Base-by-base conservation (phyloP, 1,140 invertebrate genomes). In the Kradibia gibbosae region DNA sequence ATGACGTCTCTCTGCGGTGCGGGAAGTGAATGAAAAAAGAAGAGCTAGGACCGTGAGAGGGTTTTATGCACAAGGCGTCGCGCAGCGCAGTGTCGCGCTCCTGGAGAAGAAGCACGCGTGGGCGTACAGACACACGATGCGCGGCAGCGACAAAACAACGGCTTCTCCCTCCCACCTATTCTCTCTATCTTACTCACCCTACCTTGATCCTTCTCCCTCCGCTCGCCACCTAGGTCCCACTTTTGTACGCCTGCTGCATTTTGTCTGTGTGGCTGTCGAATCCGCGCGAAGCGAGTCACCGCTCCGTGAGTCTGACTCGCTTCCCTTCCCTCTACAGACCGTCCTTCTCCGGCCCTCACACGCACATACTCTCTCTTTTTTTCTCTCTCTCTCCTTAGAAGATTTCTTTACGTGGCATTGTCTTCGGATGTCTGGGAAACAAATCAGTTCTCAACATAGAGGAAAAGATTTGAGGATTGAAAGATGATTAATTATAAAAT, bases 1-100 rank as follows among this genome's bases (percentile, higher is more conserved):
- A 83, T 84, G 80, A 85, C 80, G 80, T 85, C 60, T 50, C 78
- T 79, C 76, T 75, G 36, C 57, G 76, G 74, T 48, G 42, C 65
- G 55, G 28, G 72, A 45, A 48, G 67, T 34, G 55, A 73, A 77
- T 76, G 65, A 50, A 79, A 55, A 50, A 81, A 67, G 55, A 55
- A 81, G 80, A 71, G 39, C 53, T 77, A 72, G 48, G 74, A 77
- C 28, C 60, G 80, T 71, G 80, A 81, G 80, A 81, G 73, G 74
- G 73, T 76, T 73, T 67, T 53, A 53, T 71, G 65, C 36, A 67
- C 20, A 20, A 65, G 60, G 75, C 28, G 39, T 72, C 60, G 73
- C 73, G 53, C 45, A 65, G 60, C 31, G 60, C 60, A 67, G 62
- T 67, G 34, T 67, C 73, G 48, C 36, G 65, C 50, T 72, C 60